Evolutionary conservation across 1,140 invertebrate species (phyloP).

Genomic region (Apis cerana): DNA sequence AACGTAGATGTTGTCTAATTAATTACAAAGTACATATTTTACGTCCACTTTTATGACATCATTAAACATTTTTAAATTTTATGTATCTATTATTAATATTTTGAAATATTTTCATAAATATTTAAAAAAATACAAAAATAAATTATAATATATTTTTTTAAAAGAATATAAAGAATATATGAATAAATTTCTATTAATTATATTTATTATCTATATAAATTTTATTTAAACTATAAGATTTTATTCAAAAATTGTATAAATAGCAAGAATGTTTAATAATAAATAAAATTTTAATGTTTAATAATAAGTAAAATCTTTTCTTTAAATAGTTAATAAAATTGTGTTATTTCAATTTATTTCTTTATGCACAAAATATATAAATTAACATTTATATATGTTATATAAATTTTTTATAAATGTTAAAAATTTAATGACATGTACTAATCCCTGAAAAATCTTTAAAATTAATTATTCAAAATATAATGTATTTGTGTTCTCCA

Average conservation of each 20-base stretch:
- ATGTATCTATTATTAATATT: background rate
- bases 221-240: background rate
- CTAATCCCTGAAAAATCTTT: background rate
- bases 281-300: background rate
- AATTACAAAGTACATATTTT: slow-evolving; percentile 10
- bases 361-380: background rate
- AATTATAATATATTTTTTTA: background rate
- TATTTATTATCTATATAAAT: background rate
- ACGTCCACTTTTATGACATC: background rate
- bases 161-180: background rate
- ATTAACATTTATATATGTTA: background rate
- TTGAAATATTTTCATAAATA: background rate
- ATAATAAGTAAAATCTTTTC: background rate
- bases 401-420: background rate
- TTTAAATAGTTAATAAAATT: background rate
- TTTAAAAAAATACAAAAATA: background rate
- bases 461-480: slow-evolving; percentile 7
- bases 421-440: background rate
- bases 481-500: background rate
- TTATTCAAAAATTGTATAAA: background rate
- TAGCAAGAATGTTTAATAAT: background rate
- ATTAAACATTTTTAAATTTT: background rate
- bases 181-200: background rate
- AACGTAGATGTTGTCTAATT: slow-evolving; percentile 8
- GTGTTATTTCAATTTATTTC: background rate